Evolutionary conservation across 1,140 invertebrate genomes (phyloP).

Genomic region (Sycophaga agraensis): DNA sequence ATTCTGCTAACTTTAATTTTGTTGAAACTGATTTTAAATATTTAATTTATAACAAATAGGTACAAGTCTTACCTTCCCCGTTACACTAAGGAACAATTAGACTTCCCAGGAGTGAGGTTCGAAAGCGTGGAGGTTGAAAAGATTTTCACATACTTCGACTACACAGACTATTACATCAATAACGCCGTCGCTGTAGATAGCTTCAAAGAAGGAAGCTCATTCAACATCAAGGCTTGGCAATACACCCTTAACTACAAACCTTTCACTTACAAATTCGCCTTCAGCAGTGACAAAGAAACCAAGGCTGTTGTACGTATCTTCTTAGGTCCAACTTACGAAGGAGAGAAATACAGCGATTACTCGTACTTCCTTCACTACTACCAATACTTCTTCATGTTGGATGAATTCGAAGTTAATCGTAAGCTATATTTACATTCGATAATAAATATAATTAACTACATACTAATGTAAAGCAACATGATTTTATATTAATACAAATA

Average conservation of each 20-base stretch:
- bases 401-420: conserved; percentile 52
- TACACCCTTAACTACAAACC: conserved; percentile 61
- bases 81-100: conserved; percentile 64
- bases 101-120: conserved; percentile 65
- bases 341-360: conserved; percentile 56
- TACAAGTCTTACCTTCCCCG: conserved; percentile 56
- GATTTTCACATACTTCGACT: conserved; percentile 72
- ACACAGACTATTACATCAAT: conserved; percentile 67
- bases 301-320: conserved; percentile 66
- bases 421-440: conserved; percentile 32
- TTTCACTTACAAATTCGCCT: conserved; percentile 64
- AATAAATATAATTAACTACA: too few species aligned
- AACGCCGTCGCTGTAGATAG: conserved; percentile 61
- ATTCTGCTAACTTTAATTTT: conserved; percentile 51
- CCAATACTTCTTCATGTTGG: conserved; percentile 54
- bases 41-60: conserved; percentile 35
- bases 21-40: not conserved
- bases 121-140: conserved; percentile 65
- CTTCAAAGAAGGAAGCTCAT: conserved; percentile 37
- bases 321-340: conserved; percentile 67
- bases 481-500: conserved; percentile 43
- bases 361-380: conserved; percentile 61
- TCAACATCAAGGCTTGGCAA: conserved; percentile 42
- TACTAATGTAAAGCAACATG: too few species aligned
- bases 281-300: conserved; percentile 61